These are phyloP conservation scores for Cinclus mexicanus DNA, from an alignment of 2,113 vertebrate species.

Conservation along the genomic window DNA sequence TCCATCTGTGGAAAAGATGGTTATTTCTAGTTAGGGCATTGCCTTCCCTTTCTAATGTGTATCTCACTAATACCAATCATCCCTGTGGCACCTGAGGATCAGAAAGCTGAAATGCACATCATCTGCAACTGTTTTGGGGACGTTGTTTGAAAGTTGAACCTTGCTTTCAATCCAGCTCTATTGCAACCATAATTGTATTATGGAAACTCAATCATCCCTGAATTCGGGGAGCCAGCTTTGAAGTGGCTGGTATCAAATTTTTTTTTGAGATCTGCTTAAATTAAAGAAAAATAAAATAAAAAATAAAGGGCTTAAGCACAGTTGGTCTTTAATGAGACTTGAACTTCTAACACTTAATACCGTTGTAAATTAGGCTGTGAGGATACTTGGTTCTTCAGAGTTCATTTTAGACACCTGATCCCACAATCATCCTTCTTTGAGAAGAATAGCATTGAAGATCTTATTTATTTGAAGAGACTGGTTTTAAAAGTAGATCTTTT, in stretches of 20 bases:
- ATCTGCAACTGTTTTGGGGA: constrained; percentile 61
- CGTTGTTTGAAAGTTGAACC: constrained; percentile 47
- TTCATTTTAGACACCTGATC: neutral
- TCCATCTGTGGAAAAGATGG: constrained; percentile 49
- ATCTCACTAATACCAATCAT: neutral
- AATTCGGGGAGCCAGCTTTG: neutral
- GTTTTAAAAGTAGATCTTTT: neutral
- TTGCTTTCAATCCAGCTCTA: neutral
- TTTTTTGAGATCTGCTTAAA: constrained; percentile 2
- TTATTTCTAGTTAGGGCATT: constrained; percentile 13
- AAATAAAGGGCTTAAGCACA: neutral
- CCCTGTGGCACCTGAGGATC: constrained; percentile 50
- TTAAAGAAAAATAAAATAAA: neutral
- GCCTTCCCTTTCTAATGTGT: neutral
- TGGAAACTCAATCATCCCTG: constrained; percentile 43
- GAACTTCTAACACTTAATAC: neutral
- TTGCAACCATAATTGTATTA: constrained; percentile 51
- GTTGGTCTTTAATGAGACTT: constrained; percentile 17
- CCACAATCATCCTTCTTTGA: neutral
- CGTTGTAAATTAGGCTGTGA: neutral
- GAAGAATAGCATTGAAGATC: neutral
- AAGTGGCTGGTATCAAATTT: constrained; percentile 18
- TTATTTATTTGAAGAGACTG: neutral
- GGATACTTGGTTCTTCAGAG: neutral
- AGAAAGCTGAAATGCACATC: constrained; percentile 26